Evolutionary conservation across 2,113 vertebrate species (phyloP).

Genomic region (Catharus fuscescens): DNA sequence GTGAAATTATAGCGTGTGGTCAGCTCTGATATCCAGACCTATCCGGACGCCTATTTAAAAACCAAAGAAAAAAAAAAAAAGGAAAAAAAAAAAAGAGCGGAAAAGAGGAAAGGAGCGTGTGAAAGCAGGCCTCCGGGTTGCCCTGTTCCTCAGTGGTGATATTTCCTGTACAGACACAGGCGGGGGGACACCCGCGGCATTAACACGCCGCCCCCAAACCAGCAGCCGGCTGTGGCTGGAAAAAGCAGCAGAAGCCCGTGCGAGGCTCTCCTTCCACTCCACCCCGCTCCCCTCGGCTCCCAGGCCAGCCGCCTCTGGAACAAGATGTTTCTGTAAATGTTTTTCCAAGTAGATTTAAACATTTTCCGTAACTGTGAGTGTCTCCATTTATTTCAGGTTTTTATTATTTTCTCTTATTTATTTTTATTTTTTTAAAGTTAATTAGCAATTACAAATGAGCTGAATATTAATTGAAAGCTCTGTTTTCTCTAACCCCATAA

Average conservation of each 20-base stretch:
- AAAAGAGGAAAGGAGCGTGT: background rate
- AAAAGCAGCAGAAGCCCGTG: background rate
- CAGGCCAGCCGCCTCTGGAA: background rate
- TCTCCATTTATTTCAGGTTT: background rate
- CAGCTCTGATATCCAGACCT: background rate
- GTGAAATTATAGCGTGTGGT: background rate
- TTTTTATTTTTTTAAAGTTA: background rate
- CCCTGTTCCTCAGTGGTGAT: background rate
- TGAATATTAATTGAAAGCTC: conserved; percentile 44
- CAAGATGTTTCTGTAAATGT: background rate
- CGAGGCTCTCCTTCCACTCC: background rate
- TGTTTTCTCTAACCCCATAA: conserved; percentile 53
- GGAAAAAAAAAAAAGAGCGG: background rate
- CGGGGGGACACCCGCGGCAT: background rate
- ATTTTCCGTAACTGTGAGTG: background rate
- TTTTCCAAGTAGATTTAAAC: background rate
- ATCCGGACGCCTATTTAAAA: background rate
- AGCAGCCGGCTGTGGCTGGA: background rate
- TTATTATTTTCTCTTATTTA: background rate
- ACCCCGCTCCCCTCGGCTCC: background rate
- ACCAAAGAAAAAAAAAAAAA: background rate
- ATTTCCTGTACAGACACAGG: conserved; percentile 47
- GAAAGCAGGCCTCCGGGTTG: conserved; percentile 21
- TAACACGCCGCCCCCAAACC: background rate
- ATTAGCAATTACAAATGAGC: conserved; percentile 12